A percentile compares a stretch with the other conserved stretches of the same genome.
phyloP scores from a whole-genome alignment of 2,888 invertebrate species.

The Exephanes ischioxanthus region DNA sequence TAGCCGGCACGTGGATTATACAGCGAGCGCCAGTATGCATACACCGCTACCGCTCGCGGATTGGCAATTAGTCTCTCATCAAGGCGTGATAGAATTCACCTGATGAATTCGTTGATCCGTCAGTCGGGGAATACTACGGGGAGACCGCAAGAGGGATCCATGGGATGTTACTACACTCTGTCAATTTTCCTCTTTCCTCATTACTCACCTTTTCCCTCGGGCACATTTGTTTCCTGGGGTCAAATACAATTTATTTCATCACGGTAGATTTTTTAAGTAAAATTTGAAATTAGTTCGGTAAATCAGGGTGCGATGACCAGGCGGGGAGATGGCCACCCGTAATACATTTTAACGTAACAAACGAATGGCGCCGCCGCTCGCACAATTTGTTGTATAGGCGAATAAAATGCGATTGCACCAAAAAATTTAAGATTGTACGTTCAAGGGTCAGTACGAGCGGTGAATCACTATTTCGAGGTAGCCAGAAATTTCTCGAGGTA shows the following conservation, averaged over 20 bases:
- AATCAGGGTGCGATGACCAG: no score
- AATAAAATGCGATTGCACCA: no score
- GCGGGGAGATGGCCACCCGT: no score
- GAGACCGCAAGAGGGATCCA: constrained; percentile 8
- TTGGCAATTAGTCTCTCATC: constrained; percentile 56
- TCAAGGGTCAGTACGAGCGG: no score
- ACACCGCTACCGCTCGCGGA: constrained; percentile 21
- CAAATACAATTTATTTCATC: neutral
- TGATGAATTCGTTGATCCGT: constrained; percentile 42
- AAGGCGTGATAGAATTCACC: constrained; percentile 43
- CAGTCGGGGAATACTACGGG: constrained; percentile 5
- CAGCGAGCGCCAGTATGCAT: constrained; percentile 7
- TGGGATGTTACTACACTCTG: neutral
- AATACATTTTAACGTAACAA: no score
- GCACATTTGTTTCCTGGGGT: neutral
- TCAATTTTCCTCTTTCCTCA: neutral
- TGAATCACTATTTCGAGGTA: no score
- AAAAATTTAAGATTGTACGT: no score
- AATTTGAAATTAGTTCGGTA: neutral
- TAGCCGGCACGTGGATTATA: constrained; percentile 22
- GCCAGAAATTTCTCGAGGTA: no score
- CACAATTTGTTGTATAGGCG: no score
- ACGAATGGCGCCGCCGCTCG: no score
- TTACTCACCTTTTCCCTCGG: neutral
- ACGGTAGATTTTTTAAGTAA: neutral